phyloP scores from a whole-genome alignment of 2,888 invertebrate genomes.

The Celastrina argiolus region DNA sequence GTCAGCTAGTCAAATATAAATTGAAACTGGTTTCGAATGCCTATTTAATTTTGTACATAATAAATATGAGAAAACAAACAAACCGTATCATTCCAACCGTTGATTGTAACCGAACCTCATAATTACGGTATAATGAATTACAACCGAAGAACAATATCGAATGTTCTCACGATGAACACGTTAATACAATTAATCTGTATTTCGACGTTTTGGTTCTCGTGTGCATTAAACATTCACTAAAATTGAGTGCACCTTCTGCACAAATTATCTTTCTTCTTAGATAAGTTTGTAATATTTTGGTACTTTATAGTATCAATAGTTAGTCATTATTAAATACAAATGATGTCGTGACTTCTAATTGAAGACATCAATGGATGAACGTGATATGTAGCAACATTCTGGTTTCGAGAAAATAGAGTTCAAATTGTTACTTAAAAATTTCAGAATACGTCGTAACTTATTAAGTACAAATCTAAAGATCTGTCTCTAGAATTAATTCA shows the following conservation, averaged over 20 bases:
- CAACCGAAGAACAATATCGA: constrained; percentile 35
- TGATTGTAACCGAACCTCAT: constrained; percentile 28
- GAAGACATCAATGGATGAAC: too few species aligned
- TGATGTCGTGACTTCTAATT: too few species aligned
- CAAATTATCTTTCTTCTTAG: too few species aligned
- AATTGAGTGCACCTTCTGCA: constrained; percentile 19
- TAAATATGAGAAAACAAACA: constrained; percentile 3
- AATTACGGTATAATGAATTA: constrained; percentile 44
- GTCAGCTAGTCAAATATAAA: neutral
- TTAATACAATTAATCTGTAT: constrained; percentile 64
- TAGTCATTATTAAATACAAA: too few species aligned
- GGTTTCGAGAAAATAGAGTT: too few species aligned
- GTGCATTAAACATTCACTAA: constrained; percentile 23
- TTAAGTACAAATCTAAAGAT: too few species aligned
- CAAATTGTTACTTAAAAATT: too few species aligned
- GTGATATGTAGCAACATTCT: too few species aligned
- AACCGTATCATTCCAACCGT: neutral
- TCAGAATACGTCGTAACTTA: too few species aligned
- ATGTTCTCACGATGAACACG: constrained; percentile 57
- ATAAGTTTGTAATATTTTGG: too few species aligned
- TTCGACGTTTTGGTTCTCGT: constrained; percentile 42
- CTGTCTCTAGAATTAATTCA: too few species aligned
- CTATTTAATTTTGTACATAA: neutral
- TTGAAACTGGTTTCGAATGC: neutral
- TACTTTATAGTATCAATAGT: too few species aligned